Conservation (phyloP, 2,113 vertebrate species). For the Cervus canadensis region DNA sequence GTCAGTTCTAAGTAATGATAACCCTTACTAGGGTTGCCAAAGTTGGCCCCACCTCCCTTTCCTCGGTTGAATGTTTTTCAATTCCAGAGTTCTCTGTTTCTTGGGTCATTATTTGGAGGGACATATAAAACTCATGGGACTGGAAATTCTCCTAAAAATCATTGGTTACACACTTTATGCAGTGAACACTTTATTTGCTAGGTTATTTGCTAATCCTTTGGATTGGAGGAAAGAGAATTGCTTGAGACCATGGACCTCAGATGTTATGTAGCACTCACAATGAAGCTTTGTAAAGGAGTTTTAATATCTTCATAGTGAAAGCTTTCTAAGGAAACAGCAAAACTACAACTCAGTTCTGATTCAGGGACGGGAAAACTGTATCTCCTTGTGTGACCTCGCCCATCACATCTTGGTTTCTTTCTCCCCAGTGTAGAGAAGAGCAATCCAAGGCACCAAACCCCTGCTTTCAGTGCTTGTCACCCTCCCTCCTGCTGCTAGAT, state of each 20-base stretch:
- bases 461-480: accelerated
- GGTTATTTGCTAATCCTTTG: background rate
- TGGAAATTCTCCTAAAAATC: background rate
- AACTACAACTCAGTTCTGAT: background rate
- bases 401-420: too few relatives aligned
- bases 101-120: background rate
- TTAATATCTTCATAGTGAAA: too few relatives aligned
- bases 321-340: background rate
- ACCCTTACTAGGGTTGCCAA: background rate
- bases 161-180: accelerated
- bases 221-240: background rate
- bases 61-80: accelerated
- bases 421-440: accelerated
- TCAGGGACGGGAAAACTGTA: accelerated
- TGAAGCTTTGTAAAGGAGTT: background rate
- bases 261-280: accelerated
- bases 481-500: accelerated
- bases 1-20: background rate
- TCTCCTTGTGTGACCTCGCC: too few relatives aligned
- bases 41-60: background rate
- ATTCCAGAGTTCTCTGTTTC: background rate
- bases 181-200: too few relatives aligned
- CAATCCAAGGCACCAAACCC: accelerated
- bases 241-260: background rate
- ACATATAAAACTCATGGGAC: accelerated